Base-by-base conservation (phyloP, 2,797 vertebrate genomes). In the Schizothorax lantsangensis region DNA sequence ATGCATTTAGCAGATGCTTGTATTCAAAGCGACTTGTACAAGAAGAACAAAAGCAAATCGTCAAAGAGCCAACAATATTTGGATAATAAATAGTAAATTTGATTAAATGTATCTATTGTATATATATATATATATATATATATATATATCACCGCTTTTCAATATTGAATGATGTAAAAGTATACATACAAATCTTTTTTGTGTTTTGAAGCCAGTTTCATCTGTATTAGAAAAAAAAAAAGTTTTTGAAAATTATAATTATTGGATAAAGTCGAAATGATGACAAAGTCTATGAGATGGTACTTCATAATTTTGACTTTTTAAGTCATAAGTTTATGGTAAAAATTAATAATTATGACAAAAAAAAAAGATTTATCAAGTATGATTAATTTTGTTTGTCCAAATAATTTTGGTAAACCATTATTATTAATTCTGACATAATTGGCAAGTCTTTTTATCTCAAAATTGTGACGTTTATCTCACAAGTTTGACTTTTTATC, bases 291-390 rank as follows among this genome's bases (percentile, higher is more conserved):
- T 73, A 12, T 26, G 14, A 45, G 23, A 26, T 45, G n/a, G 23
- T 54, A 21, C 1, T 0, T 23, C 52, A 57, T 57, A 21, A 21
- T 8, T 23, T 21, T 57, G 19, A 8, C 11, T 26, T 72, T 23
- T 23, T 40, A n/a, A 15, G 23, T 15, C 21, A 72, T 23, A 23
- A 23, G 21, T 23, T 12, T 40, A 38, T 38, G 6, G 38, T 71
- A 71, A 71, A 11, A 71, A 40, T 0, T 1, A 11, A 7, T 72
- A 72, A 43, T n/a, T n/a, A 43, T 38, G 8, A 38, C 8, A 38
- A 38, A 7, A n/a, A n/a, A n/a, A 23, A 9, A 2, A 0, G 0
- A 7, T 23, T 40, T 0, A 5, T 6, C 2, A 15, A 26, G 43
- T 43, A 7, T 72, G 11, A 43, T 2, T 10, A 12, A 26, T 26